Conservation (phyloP, 2,113 vertebrate genomes). For the Trochalopteron elliotii region DNA sequence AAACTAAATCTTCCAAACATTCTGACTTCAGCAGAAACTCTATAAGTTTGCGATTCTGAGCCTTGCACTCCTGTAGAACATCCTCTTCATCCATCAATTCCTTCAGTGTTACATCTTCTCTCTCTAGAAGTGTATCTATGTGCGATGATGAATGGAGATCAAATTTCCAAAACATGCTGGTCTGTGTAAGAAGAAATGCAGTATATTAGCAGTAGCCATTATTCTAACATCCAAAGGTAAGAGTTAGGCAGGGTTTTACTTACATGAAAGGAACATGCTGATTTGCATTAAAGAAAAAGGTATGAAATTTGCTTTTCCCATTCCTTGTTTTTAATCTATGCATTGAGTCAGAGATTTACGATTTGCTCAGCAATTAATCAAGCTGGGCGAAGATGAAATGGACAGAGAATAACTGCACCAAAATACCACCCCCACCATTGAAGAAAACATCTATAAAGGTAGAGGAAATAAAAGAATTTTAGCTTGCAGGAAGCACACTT, state of each 20-base stretch:
- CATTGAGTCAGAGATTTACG: background rate
- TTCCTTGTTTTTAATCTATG: background rate
- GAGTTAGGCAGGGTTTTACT: background rate
- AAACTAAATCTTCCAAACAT: slow-evolving; percentile 95
- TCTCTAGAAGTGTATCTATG: slow-evolving; percentile 97
- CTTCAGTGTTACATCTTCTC: slow-evolving; percentile 95
- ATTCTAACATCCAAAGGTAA: background rate
- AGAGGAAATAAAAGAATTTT: background rate
- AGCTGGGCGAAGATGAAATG: background rate
- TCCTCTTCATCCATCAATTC: slow-evolving; percentile 99
- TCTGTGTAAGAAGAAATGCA: slow-evolving; percentile 68
- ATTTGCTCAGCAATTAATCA: background rate
- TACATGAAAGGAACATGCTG: background rate
- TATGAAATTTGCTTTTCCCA: background rate
- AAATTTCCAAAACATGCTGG: slow-evolving; percentile 99
- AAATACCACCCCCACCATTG: background rate
- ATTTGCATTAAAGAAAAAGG: background rate
- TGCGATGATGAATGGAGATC: slow-evolving; percentile 99
- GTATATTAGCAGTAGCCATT: background rate
- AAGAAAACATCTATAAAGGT: background rate
- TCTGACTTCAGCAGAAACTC: slow-evolving; percentile 94
- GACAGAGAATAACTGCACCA: background rate
- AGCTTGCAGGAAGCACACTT: background rate
- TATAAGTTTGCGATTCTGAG: slow-evolving; percentile 98
- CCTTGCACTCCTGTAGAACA: slow-evolving; percentile 97